Evolutionary conservation across 1,140 invertebrate genomes (phyloP).

Genomic region (Drosophila ironensis): DNA sequence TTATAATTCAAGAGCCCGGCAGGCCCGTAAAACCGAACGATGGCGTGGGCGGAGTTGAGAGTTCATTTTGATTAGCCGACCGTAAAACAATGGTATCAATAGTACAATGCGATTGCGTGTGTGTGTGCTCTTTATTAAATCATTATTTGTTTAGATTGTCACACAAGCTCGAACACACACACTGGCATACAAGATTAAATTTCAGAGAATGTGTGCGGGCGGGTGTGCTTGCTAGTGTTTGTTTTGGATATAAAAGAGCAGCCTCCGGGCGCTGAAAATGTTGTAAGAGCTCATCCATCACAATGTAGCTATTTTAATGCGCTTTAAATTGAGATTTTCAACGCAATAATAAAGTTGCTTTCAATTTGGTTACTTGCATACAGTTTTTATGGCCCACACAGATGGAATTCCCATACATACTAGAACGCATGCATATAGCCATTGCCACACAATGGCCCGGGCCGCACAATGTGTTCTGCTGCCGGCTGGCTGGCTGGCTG

Average conservation of each 20-base stretch:
- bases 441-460: slow-evolving; percentile 4
- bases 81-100: slow-evolving; percentile 73
- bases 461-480: slow-evolving; percentile 1
- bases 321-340: slow-evolving; percentile 49
- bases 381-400: slow-evolving; percentile 30
- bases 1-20: slow-evolving; percentile 61
- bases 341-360: slow-evolving; percentile 43
- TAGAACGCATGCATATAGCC: slow-evolving; percentile 1
- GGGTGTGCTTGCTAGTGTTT: not conserved
- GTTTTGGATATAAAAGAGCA: slow-evolving; percentile 65
- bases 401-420: too few species aligned
- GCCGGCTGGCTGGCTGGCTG: too few species aligned
- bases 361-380: slow-evolving; percentile 42
- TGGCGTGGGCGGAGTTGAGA: slow-evolving; percentile 11
- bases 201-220: slow-evolving; percentile 1
- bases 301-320: slow-evolving; percentile 38
- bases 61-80: slow-evolving; percentile 74
- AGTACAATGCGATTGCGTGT: slow-evolving; percentile 59
- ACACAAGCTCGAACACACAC: slow-evolving; percentile 24
- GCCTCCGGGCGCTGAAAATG: slow-evolving; percentile 14
- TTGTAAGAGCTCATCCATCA: slow-evolving; percentile 42
- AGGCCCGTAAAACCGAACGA: not conserved
- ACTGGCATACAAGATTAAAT: slow-evolving; percentile 29
- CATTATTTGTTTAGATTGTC: slow-evolving; percentile 71
- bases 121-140: slow-evolving; percentile 62